These are phyloP conservation scores for Micropoecilia bifurca DNA, from an alignment of 2,797 vertebrate species.

Conservation along the genomic window DNA sequence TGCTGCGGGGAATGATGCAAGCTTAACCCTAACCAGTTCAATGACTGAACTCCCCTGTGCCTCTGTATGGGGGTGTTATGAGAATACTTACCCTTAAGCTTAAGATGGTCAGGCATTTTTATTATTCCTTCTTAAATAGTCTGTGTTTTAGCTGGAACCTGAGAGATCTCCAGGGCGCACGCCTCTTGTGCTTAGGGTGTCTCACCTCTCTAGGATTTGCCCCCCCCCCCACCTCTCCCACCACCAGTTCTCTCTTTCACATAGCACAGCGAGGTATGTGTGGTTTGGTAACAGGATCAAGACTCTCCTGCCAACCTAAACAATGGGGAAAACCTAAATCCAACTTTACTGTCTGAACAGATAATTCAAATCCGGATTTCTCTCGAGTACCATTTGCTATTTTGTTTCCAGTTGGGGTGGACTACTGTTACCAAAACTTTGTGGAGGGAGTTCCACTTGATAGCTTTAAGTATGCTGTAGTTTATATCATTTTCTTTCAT, in stretches of 20 bases:
- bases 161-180: slow-evolving; percentile 54
- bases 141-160: slow-evolving; percentile 71
- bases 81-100: slow-evolving; percentile 62
- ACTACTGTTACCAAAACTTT: slow-evolving; percentile 41
- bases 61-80: slow-evolving; percentile 56
- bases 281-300: slow-evolving; percentile 66
- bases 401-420: slow-evolving; percentile 12
- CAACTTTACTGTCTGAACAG: slow-evolving; percentile 68
- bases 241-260: slow-evolving; percentile 7
- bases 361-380: slow-evolving; percentile 60
- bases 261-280: slow-evolving; percentile 59
- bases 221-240: slow-evolving; percentile 3
- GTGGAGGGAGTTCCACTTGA: slow-evolving; percentile 13
- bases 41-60: slow-evolving; percentile 61
- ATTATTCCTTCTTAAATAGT: slow-evolving; percentile 73
- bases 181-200: slow-evolving; percentile 67
- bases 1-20: slow-evolving; percentile 56
- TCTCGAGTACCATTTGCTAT: slow-evolving; percentile 41
- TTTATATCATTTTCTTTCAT: slow-evolving; percentile 54
- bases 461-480: neutral
- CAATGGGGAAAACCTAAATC: slow-evolving; percentile 60
- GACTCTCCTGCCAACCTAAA: slow-evolving; percentile 54
- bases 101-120: slow-evolving; percentile 74
- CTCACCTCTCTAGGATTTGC: slow-evolving; percentile 51
- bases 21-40: slow-evolving; percentile 51